Evolutionary conservation across 2,888 invertebrate species (phyloP).

Genomic region (Mimachlamys varia): DNA sequence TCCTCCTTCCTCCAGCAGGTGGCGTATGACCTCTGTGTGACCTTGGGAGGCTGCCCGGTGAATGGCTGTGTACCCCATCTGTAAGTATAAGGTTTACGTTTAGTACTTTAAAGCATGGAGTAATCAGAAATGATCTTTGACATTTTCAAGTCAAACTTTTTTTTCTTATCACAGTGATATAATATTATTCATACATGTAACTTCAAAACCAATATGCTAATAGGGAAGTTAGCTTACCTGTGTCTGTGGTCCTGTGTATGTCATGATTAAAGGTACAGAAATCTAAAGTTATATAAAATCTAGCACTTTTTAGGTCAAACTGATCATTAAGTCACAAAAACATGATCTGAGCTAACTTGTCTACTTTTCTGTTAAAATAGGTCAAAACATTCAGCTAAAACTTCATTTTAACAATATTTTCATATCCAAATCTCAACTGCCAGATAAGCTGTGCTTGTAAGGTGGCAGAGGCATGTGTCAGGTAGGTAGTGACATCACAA

Average conservation of each 20-base stretch:
- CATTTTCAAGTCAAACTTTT: no score
- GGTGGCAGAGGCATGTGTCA: constrained; percentile 10
- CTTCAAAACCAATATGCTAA: no score
- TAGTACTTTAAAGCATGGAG: no score
- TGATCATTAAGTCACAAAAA: neutral
- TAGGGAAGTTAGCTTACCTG: neutral
- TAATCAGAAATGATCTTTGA: no score
- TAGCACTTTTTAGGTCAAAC: neutral
- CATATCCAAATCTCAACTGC: neutral
- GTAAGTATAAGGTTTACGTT: constrained; percentile 56
- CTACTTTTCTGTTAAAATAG: neutral
- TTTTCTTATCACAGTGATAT: no score
- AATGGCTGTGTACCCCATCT: constrained; percentile 89
- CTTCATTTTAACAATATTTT: neutral
- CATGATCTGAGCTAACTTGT: neutral
- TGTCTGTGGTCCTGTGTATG: neutral
- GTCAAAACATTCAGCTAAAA: neutral
- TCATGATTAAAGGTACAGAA: neutral
- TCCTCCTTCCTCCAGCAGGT: constrained; percentile 87
- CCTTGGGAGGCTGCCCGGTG: constrained; percentile 93
- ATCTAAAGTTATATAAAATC: neutral
- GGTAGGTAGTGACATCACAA: constrained; percentile 36
- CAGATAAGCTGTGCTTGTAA: constrained; percentile 5
- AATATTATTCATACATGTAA: no score
- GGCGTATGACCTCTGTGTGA: constrained; percentile 88